Evolutionary conservation across 2,113 vertebrate species (phyloP), one percentile per base, ranked within the genome.

Genomic region (Suricata suricatta): DNA sequence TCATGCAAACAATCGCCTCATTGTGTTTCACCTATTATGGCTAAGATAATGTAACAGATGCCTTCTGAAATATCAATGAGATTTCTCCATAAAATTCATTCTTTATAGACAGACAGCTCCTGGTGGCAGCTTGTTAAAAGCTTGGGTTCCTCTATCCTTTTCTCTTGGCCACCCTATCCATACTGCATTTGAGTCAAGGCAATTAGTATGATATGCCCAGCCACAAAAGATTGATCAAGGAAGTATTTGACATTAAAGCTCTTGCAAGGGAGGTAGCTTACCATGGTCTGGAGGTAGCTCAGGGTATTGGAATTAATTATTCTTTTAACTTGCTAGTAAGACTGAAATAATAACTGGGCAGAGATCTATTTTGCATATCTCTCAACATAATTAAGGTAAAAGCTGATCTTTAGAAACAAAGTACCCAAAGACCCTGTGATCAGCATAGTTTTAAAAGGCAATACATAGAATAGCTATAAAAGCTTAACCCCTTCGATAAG

Each of bases 41-140:
- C 81, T 94, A 71, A 88, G 81, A 93, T 77, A 93, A 97, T 54
- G 66, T 88, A 88, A 82, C 81, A 96, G 81, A 81, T 93, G 50
- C 38, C 71, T 94, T 80, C 38, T 94, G 66, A 63, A 71, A 79
- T 94, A 77, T 85, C 76, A 88, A 3, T 93, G 71, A 90, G 57
- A 90, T 96, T 96, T 95, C 64, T 69, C 29, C 33, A n/a, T 72
- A 77, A 63, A 97, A 76, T 35, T 81, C 38, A 69, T 92, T 92
- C 80, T 92, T 85, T 17, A 35, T 71, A 50, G 81, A 14, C 68
- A 92, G 72, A 93, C 60, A 63, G 38, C 7, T 90, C 19, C 17
- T 50, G 68, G 57, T 8, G n/a, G 54, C 76, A 90, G 27, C 44
- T 96, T 50, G 27, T 83, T 92, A 86, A 74, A 95, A 95, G 33